Evolutionary conservation across 2,797 vertebrate genomes (phyloP).

Genomic region (Botia almorhae): DNA sequence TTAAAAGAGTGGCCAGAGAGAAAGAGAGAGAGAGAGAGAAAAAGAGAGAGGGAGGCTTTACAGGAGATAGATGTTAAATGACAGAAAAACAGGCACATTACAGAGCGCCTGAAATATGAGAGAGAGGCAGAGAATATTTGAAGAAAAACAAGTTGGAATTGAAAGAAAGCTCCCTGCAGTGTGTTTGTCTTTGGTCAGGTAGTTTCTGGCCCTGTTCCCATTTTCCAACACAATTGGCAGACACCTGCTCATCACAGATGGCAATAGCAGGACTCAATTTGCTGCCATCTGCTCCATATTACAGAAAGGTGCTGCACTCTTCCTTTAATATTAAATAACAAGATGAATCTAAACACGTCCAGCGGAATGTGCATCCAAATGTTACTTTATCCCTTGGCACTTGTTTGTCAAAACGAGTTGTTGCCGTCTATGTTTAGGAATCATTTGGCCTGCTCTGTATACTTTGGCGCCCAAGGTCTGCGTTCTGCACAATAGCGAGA

Average conservation of each 20-base stretch:
- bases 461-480: constrained; percentile 40
- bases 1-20: constrained; percentile 37
- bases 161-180: constrained; percentile 43
- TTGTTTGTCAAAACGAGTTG: constrained; percentile 34
- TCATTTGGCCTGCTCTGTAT: constrained; percentile 32
- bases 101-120: neutral
- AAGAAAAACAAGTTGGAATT: constrained; percentile 19
- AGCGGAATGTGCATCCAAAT: constrained; percentile 22
- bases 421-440: constrained; percentile 25
- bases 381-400: constrained; percentile 39
- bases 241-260: constrained; percentile 85
- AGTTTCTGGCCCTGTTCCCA: constrained; percentile 71
- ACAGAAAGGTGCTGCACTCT: constrained; percentile 58
- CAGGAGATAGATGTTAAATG: constrained; percentile 35
- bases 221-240: constrained; percentile 82
- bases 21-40: neutral
- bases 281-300: constrained; percentile 59
- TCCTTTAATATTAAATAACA: constrained; percentile 49
- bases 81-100: constrained; percentile 1
- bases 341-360: constrained; percentile 28
- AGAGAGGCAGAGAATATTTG: neutral
- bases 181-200: constrained; percentile 69
- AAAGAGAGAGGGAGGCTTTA: constrained; percentile 19
- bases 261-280: constrained; percentile 62
- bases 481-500: constrained; percentile 40